Percentiles rank a stretch among this genome's conserved stretches.
phyloP scores from a whole-genome alignment of 2,888 invertebrate species.

The Camptogramma bilineatum region DNA sequence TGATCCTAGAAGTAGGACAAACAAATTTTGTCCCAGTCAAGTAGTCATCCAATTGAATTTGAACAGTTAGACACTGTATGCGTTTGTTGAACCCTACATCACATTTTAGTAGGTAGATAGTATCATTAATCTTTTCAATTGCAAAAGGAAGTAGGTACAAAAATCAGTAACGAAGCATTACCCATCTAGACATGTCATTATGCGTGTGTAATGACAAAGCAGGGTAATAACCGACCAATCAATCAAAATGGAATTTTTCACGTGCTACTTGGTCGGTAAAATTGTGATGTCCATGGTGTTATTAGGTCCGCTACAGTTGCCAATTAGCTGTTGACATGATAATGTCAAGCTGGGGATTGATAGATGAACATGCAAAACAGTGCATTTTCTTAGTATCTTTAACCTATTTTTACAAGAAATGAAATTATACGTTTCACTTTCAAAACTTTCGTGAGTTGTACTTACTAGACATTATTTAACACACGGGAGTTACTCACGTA shows the following conservation, averaged over 20 bases:
- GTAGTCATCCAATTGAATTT: constrained; percentile 5
- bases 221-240: constrained; percentile 25
- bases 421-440: no score
- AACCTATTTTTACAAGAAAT: no score
- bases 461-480: no score
- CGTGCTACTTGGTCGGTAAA: constrained; percentile 61
- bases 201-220: constrained; percentile 16
- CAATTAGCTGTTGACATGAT: constrained; percentile 17
- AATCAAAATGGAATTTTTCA: constrained; percentile 21
- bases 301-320: constrained; percentile 54
- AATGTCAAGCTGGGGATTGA: constrained; percentile 1
- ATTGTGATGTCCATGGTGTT: constrained; percentile 57
- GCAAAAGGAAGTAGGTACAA: neutral
- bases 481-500: no score
- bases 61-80: neutral
- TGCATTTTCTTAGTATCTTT: no score
- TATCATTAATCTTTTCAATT: constrained; percentile 1
- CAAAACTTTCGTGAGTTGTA: no score
- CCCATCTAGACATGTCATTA: constrained; percentile 2
- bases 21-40: constrained; percentile 9
- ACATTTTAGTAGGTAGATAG: neutral
- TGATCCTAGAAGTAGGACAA: constrained; percentile 17
- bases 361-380: neutral
- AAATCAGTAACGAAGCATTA: constrained; percentile 1
- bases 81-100: constrained; percentile 3